Conservation (phyloP, 2,113 vertebrate genomes). For the Onychostoma macrolepis region DNA sequence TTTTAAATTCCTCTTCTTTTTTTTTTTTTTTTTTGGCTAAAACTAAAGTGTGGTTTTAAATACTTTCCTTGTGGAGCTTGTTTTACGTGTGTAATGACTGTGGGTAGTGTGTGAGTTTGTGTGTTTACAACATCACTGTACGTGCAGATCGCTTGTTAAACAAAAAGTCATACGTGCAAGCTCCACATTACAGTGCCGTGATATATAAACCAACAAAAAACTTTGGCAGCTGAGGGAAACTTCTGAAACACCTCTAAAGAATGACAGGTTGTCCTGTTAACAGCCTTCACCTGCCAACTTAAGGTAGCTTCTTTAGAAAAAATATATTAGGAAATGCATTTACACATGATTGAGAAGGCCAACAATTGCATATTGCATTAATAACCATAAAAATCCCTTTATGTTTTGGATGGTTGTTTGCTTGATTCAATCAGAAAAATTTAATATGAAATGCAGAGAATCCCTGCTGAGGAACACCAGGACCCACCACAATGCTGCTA, state of each 20-base stretch:
- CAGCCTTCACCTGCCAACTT: slow-evolving; percentile 51
- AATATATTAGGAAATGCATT: slow-evolving; percentile 55
- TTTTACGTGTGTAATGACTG: slow-evolving; percentile 20
- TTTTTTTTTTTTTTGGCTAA: neutral
- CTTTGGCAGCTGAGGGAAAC: slow-evolving; percentile 62
- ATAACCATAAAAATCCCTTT: slow-evolving; percentile 12
- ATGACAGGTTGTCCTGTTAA: neutral
- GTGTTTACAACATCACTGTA: slow-evolving; percentile 35
- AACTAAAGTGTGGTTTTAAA: slow-evolving; percentile 20
- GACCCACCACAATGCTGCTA: neutral
- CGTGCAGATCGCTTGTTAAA: slow-evolving; percentile 31
- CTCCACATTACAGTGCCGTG: slow-evolving; percentile 54
- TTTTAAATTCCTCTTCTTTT: neutral
- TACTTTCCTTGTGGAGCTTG: neutral
- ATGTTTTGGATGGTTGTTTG: neutral
- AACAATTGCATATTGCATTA: slow-evolving; percentile 13
- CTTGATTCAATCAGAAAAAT: slow-evolving; percentile 29
- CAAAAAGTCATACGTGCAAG: slow-evolving; percentile 31
- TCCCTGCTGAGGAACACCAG: slow-evolving; percentile 14
- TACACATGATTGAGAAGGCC: neutral
- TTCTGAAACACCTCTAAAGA: slow-evolving; percentile 57
- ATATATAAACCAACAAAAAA: slow-evolving; percentile 59
- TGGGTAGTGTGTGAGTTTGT: slow-evolving; percentile 34
- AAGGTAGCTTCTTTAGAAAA: slow-evolving; percentile 64
- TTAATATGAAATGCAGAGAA: slow-evolving; percentile 27